Evolutionary conservation across 2,113 vertebrate species (phyloP).

Genomic region (Solea solea): DNA sequence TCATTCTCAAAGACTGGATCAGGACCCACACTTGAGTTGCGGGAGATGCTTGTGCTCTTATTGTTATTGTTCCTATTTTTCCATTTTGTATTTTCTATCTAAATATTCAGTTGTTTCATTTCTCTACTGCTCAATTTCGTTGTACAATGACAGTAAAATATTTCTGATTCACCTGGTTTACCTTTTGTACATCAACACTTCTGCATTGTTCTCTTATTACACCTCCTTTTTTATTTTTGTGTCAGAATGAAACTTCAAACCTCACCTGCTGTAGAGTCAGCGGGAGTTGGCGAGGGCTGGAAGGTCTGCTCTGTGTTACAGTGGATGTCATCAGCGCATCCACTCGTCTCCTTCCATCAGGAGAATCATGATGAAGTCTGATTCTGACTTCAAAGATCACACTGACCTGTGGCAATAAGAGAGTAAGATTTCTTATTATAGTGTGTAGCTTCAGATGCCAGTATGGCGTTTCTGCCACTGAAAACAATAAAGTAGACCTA

Average conservation of each 20-base stretch:
- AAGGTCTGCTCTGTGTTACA: constrained; percentile 15
- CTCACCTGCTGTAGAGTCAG: constrained; percentile 17
- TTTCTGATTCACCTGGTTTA: no score
- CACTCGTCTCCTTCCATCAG: constrained; percentile 13
- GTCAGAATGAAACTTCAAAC: no score
- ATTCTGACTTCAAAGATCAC: constrained; percentile 39
- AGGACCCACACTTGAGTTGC: no score
- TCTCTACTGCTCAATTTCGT: no score
- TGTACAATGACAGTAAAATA: no score
- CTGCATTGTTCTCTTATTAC: no score
- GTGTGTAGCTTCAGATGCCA: neutral
- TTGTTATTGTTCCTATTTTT: no score
- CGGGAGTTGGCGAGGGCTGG: neutral
- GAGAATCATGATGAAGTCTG: constrained; percentile 5
- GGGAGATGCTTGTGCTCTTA: no score
- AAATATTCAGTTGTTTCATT: no score
- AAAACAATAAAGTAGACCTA: neutral
- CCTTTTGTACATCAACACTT: no score
- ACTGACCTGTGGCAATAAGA: neutral
- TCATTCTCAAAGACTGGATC: no score
- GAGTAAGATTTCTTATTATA: neutral
- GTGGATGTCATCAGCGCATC: constrained; percentile 39
- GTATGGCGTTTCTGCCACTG: neutral
- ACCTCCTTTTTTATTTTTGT: neutral
- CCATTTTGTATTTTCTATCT: no score